Evolutionary conservation across 2,113 vertebrate genomes (phyloP).

Genomic region (Dipodomys stephensi): DNA sequence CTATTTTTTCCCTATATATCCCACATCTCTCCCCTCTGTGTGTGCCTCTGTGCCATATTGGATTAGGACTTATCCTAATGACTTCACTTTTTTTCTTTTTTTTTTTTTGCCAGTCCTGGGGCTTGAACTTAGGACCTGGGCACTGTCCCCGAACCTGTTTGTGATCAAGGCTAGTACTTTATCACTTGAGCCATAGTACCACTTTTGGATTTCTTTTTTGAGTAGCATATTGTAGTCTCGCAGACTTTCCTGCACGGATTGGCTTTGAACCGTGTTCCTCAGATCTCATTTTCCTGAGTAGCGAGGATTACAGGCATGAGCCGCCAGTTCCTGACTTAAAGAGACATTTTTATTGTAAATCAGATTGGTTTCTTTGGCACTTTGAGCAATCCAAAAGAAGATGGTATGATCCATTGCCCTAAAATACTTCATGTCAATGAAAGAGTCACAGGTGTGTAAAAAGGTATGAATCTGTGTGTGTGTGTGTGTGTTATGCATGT

Average conservation of each 20-base stretch:
- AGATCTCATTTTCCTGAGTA: no score
- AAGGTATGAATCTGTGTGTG: not conserved
- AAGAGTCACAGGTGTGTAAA: slow-evolving; percentile 10
- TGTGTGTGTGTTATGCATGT: not conserved
- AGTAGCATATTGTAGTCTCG: no score
- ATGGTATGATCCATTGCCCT: not conserved
- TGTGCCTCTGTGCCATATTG: not conserved
- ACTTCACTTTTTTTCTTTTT: not conserved
- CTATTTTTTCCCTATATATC: not conserved
- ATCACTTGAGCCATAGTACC: no score
- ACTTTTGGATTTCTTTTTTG: no score
- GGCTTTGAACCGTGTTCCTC: no score
- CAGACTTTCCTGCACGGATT: no score
- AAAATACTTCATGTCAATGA: slow-evolving; percentile 6
- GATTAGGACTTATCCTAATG: not conserved
- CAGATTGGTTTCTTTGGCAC: slow-evolving; percentile 44
- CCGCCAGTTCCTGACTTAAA: no score
- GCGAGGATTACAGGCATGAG: no score
- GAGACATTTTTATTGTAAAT: not conserved
- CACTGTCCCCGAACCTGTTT: no score
- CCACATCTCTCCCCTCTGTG: slow-evolving; percentile 19
- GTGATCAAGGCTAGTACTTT: no score
- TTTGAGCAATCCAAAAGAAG: slow-evolving; percentile 34
- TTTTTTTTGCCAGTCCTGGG: not conserved
- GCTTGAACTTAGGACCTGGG: no score